These are phyloP conservation scores for Petaurus breviceps DNA, from an alignment of 2,113 vertebrate genomes.

Conservation along the genomic window DNA sequence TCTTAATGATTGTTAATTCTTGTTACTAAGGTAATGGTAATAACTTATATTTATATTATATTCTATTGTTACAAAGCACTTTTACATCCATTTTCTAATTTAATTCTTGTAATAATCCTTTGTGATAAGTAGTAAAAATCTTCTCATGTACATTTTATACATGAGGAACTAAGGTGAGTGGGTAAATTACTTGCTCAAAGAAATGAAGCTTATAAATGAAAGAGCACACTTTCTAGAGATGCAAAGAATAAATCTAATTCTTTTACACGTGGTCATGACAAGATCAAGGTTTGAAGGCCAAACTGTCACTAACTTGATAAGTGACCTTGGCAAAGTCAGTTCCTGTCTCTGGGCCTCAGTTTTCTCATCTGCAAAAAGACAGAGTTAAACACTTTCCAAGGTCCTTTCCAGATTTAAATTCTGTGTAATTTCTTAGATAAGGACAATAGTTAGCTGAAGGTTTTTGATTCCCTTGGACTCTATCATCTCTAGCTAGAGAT, in stretches of 20 bases:
- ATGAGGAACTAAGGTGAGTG: not conserved
- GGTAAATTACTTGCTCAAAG: not conserved
- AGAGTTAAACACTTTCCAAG: not conserved
- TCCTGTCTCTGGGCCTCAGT: not conserved
- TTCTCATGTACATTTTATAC: not conserved
- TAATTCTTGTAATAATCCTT: not conserved
- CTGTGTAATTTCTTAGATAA: constrained; percentile 6
- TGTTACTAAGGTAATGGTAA: not conserved
- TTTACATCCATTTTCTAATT: not conserved
- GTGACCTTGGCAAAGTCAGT: constrained; percentile 3
- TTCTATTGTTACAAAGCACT: not conserved
- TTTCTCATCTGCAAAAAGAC: constrained; percentile 15
- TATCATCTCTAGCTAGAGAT: constrained; percentile 25
- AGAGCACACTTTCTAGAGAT: not conserved
- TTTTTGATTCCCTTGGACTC: constrained; percentile 11
- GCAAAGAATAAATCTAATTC: not conserved
- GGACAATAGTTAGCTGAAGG: not conserved
- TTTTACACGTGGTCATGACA: not conserved
- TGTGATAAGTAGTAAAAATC: not conserved
- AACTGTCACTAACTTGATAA: not conserved
- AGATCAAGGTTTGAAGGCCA: not conserved
- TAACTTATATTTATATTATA: not conserved
- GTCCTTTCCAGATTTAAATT: not conserved
- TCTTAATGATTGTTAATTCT: not conserved
- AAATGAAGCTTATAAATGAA: not conserved